Evolutionary conservation across 1,140 invertebrate species (phyloP), one percentile per base, ranked within the genome.

Genomic region (Pogonomyrmex barbatus): DNA sequence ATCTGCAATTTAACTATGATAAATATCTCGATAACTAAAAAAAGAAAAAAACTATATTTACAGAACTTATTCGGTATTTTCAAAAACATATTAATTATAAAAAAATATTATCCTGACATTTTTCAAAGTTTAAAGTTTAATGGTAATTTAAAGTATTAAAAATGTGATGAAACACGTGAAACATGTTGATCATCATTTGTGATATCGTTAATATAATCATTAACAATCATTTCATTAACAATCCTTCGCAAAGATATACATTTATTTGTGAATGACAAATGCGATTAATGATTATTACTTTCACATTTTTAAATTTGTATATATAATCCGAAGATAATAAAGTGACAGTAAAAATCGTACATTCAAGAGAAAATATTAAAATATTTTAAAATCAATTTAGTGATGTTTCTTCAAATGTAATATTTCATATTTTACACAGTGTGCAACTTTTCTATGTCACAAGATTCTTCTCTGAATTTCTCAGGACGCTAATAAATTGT

Each of bases 401-500:
- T 30, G 2, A 60, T 30, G 33, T 33, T 39, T 45, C 10, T 75
- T 78, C 9, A 42, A 81, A 62, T 58, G 56, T n/a, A 56, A 56
- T 70, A 54, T 56, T 39, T 8, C 39, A 4, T 67, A 12, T 50
- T 17, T 9, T 68, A 39, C 17, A 9, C 17, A 9, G 8, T 47
- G 14, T 30, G 9, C 6, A 56, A 47, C 2, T 73, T 14, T 56
- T 45, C 17, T 33, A 42, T 10, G 17, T 30, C 42, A 17, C 30
- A 58, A 36, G 12, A 73, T 4, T 47, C 1, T 71, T 56, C 10
- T 73, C n/a, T 36, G 10, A 9, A 68, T 12, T 45, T 14, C 2
- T 58, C 65, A 36, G 9, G n/a, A 81, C 50, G 9, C n/a, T 75
- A 75, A 75, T 75, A 83, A 83, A 83, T 83, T 14, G 54, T 39